Conservation (phyloP, 2,797 vertebrate species). For the Sternotherus odoratus region DNA sequence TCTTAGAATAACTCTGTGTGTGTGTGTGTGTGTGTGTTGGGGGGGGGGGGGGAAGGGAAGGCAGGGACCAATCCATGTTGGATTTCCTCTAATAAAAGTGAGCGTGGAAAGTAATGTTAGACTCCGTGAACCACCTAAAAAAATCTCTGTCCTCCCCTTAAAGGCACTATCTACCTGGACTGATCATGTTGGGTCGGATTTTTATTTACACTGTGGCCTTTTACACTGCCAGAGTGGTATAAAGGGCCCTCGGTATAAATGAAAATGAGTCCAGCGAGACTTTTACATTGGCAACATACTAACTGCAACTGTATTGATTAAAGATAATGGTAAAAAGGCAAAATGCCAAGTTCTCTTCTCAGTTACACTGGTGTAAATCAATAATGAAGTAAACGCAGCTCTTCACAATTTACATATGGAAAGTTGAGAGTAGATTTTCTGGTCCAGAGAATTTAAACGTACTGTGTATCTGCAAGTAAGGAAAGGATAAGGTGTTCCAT, state of each 20-base stretch:
- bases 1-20: constrained; percentile 27
- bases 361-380: background rate
- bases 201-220: background rate
- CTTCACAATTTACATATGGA: constrained; percentile 2
- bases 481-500: background rate
- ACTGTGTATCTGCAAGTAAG: background rate
- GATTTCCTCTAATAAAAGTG: constrained; percentile 25
- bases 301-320: background rate
- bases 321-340: background rate
- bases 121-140: constrained; percentile 18
- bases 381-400: background rate
- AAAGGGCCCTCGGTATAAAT: background rate
- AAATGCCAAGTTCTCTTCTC: background rate
- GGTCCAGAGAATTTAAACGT: background rate
- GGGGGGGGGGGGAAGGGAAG: background rate
- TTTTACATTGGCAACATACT: background rate
- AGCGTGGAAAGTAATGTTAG: background rate
- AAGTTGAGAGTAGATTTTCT: background rate
- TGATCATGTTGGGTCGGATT: background rate
- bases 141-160: background rate
- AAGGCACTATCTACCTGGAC: background rate
- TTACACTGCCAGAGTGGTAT: background rate
- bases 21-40: background rate
- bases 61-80: background rate
- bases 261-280: background rate